A percentile compares a stretch with the other conserved stretches of the same genome.
These are phyloP conservation scores for Rhyacichthys aspro DNA, from an alignment of 2,797 vertebrate genomes.

Conservation along the genomic window DNA sequence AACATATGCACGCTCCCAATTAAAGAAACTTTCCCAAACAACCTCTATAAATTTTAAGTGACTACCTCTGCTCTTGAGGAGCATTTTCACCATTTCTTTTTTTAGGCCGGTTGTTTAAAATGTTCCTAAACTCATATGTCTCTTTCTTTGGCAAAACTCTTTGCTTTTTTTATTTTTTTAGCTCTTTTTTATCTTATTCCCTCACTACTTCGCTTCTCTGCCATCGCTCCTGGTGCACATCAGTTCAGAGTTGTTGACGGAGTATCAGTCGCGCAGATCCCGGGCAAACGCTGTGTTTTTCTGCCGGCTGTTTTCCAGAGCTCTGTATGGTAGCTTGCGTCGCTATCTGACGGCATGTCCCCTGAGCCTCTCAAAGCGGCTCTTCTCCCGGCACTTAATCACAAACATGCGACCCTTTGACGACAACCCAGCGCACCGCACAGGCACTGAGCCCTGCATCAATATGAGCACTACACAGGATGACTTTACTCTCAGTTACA, in stretches of 20 bases:
- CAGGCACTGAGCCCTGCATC: conserved; percentile 7
- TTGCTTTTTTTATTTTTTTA: too few relatives aligned
- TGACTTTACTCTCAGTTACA: too few relatives aligned
- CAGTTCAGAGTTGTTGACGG: conserved; percentile 47
- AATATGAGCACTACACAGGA: too few relatives aligned
- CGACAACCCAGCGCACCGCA: conserved; percentile 16
- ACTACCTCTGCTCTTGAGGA: too few relatives aligned
- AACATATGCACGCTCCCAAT: too few relatives aligned
- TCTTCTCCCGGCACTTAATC: conserved; percentile 24
- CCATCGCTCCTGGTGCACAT: conserved; percentile 17
- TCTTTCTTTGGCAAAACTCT: too few relatives aligned
- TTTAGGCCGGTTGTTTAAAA: too few relatives aligned
- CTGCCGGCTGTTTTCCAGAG: conserved; percentile 29
- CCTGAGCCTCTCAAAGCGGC: conserved; percentile 21
- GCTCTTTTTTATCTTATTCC: too few relatives aligned
- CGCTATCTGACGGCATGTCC: conserved; percentile 41
- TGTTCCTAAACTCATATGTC: too few relatives aligned
- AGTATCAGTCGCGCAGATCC: conserved; percentile 32
- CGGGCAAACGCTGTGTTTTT: conserved; percentile 34
- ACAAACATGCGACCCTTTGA: conserved; percentile 14
- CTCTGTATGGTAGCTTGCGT: conserved; percentile 24
- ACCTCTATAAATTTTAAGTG: too few relatives aligned
- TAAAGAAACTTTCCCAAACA: too few relatives aligned
- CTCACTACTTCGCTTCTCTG: neutral
- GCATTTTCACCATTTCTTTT: too few relatives aligned